These are phyloP conservation scores for Diabrotica balteata DNA, from an alignment of 2,888 invertebrate species.

Conservation along the genomic window DNA sequence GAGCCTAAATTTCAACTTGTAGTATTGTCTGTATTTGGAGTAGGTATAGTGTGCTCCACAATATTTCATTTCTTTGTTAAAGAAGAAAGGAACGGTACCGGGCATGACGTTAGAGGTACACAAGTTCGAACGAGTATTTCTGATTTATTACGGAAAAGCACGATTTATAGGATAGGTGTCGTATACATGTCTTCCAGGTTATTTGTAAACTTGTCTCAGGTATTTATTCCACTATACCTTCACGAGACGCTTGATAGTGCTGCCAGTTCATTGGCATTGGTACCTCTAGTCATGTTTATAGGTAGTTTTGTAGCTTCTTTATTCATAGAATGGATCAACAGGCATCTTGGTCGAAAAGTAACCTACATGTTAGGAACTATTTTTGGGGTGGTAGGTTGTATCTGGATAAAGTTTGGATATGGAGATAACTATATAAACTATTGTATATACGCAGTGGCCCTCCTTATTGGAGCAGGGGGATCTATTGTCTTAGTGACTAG, in stretches of 20 bases:
- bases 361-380: conserved; percentile 72
- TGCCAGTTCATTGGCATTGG: conserved; percentile 77
- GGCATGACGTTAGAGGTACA: conserved; percentile 53
- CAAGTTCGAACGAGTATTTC: conserved; percentile 51
- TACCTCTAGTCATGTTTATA: conserved; percentile 83
- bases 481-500: conserved; percentile 87
- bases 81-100: conserved; percentile 62
- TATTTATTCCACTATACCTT: conserved; percentile 85
- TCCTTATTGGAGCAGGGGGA: conserved; percentile 80
- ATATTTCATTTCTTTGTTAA: conserved; percentile 77
- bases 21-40: conserved; percentile 71
- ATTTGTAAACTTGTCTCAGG: conserved; percentile 85
- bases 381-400: conserved; percentile 70
- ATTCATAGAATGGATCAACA: conserved; percentile 73
- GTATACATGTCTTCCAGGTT: conserved; percentile 89
- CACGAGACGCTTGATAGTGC: conserved; percentile 77
- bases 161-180: conserved; percentile 67
- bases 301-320: conserved; percentile 82
- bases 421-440: conserved; percentile 64
- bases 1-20: conserved; percentile 72
- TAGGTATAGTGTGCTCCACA: conserved; percentile 71
- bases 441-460: conserved; percentile 75
- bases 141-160: conserved; percentile 50
- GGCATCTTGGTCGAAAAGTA: conserved; percentile 70
- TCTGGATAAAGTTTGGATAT: conserved; percentile 72